These are phyloP conservation scores for Drosophila bunnanda DNA, from an alignment of 2,888 invertebrate genomes.

Conservation along the genomic window DNA sequence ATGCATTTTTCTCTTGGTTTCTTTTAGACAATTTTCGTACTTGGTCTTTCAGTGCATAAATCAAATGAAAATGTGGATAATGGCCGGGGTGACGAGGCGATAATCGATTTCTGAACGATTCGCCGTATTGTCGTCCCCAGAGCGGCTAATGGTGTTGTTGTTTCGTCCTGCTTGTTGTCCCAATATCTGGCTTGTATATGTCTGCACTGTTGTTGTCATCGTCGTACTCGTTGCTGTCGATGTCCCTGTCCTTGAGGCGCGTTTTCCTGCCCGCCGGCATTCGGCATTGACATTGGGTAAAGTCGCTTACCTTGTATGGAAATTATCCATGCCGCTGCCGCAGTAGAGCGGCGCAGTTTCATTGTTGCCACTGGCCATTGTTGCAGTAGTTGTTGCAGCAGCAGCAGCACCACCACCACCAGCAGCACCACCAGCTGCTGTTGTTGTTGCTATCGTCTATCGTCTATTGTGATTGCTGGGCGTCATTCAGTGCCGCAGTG, in stretches of 20 bases:
- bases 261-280: constrained; percentile 32
- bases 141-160: constrained; percentile 30
- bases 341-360: constrained; percentile 79
- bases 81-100: constrained; percentile 22
- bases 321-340: constrained; percentile 82
- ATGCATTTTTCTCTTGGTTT: background rate
- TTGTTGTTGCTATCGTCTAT: constrained; percentile 18
- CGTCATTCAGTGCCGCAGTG: constrained; percentile 45
- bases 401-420: constrained; percentile 6
- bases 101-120: constrained; percentile 53
- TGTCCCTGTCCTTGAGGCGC: constrained; percentile 46
- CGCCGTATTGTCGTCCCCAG: constrained; percentile 34
- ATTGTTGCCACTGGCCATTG: constrained; percentile 63
- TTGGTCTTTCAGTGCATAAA: constrained; percentile 1
- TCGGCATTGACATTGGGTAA: constrained; percentile 44
- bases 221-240: background rate
- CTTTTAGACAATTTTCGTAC: background rate
- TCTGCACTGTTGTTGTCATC: constrained; percentile 1
- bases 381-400: constrained; percentile 47
- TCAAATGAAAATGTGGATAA: constrained; percentile 44
- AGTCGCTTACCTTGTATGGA: constrained; percentile 81
- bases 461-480: constrained; percentile 31
- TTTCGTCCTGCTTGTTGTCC: constrained; percentile 9
- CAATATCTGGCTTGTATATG: constrained; percentile 21
- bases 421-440: background rate